Percentiles rank a stretch among this genome's conserved stretches.
Evolutionary conservation across 1,140 invertebrate species (phyloP).

Genomic region (Drosophila insularis): DNA sequence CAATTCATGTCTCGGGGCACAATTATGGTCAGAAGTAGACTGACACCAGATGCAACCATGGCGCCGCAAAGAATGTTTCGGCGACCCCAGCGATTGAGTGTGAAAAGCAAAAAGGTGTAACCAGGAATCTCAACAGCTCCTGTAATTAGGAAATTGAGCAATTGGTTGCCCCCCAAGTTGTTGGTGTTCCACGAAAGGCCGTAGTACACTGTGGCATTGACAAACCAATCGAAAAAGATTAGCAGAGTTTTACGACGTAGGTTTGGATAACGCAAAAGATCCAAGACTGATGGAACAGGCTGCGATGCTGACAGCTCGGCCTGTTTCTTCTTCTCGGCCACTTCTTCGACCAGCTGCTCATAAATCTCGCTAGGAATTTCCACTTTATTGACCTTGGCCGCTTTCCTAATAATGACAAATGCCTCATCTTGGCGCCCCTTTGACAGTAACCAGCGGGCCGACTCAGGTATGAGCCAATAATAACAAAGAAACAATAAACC

Average conservation of each 20-base stretch:
- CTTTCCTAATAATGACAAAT: slow-evolving; percentile 86
- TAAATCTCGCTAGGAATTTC: slow-evolving; percentile 85
- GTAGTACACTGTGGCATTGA: slow-evolving; percentile 91
- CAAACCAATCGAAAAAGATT: slow-evolving; percentile 92
- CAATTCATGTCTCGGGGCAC: slow-evolving; percentile 85
- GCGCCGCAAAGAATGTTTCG: slow-evolving; percentile 87
- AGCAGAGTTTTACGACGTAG: slow-evolving; percentile 88
- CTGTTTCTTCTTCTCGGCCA: slow-evolving; percentile 62
- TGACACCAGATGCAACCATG: slow-evolving; percentile 87
- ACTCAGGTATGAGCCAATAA: slow-evolving; percentile 94
- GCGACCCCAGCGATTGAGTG: slow-evolving; percentile 89
- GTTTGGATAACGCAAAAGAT: slow-evolving; percentile 88
- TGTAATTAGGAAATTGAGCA: slow-evolving; percentile 90
- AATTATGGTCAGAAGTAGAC: slow-evolving; percentile 85
- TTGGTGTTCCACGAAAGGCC: slow-evolving; percentile 91
- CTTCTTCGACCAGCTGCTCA: slow-evolving; percentile 84
- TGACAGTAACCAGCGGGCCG: slow-evolving; percentile 90
- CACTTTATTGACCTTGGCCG: slow-evolving; percentile 87
- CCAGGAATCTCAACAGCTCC: slow-evolving; percentile 90
- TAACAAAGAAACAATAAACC: slow-evolving; percentile 89
- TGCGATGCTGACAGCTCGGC: slow-evolving; percentile 58
- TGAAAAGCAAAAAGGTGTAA: slow-evolving; percentile 87
- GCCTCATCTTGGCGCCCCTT: slow-evolving; percentile 89
- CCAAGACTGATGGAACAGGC: slow-evolving; percentile 84
- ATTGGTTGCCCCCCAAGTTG: slow-evolving; percentile 89